Conservation (phyloP, 2,888 invertebrate species). For the Acleris cristana region DNA sequence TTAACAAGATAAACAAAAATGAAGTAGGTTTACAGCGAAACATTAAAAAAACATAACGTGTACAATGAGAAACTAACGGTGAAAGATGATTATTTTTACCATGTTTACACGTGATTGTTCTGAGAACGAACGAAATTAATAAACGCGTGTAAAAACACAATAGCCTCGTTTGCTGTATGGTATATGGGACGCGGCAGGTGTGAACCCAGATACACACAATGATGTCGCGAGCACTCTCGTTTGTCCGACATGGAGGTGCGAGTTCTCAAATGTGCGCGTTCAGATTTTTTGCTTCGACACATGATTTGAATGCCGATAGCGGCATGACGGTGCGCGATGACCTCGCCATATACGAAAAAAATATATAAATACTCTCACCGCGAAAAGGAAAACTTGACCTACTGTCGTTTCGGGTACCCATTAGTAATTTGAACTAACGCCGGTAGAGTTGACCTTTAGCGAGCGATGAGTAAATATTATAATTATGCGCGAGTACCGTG, state of each 20-base stretch:
- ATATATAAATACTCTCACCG: constrained; percentile 65
- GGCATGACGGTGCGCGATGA: constrained; percentile 63
- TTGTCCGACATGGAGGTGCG: constrained; percentile 63
- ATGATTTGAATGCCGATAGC: constrained; percentile 74
- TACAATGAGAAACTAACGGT: constrained; percentile 18
- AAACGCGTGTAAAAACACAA: constrained; percentile 58
- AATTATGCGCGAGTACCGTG: constrained; percentile 22
- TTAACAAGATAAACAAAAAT: neutral
- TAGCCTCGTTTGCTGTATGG: constrained; percentile 43
- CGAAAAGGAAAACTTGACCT: constrained; percentile 68
- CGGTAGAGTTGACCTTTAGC: constrained; percentile 62
- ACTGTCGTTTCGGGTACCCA: constrained; percentile 38
- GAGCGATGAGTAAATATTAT: constrained; percentile 27
- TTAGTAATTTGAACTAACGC: constrained; percentile 51
- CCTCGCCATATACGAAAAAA: constrained; percentile 62
- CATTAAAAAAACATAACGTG: neutral
- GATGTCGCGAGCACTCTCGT: constrained; percentile 65
- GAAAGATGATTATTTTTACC: constrained; percentile 3
- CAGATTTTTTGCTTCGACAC: constrained; percentile 65
- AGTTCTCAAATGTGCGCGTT: constrained; percentile 60
- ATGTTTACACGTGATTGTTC: constrained; percentile 43
- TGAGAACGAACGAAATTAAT: constrained; percentile 52
- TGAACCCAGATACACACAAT: constrained; percentile 48
- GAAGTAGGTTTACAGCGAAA: neutral
- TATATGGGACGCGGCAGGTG: constrained; percentile 36